Evolutionary conservation across 2,888 invertebrate genomes (phyloP).

Genomic region (Diachrysia chrysitis): DNA sequence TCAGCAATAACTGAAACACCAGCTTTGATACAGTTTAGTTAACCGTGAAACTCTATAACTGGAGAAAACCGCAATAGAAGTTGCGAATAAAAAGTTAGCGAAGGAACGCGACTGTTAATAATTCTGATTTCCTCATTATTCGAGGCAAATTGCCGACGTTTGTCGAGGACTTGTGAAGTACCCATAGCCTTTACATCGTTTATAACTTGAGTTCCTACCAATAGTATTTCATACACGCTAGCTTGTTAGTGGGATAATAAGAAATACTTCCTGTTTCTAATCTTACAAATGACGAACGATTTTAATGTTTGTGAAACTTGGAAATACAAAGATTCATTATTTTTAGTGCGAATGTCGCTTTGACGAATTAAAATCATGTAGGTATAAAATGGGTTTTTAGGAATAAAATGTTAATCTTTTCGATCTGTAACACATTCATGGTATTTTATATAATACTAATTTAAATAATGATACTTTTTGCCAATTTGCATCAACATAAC

Average conservation of each 20-base stretch:
- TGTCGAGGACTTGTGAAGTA: slow-evolving; percentile 31
- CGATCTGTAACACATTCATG: too few species aligned
- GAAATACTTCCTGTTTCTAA: not conserved
- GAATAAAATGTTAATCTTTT: too few species aligned
- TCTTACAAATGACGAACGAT: not conserved
- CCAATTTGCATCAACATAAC: slow-evolving; percentile 32
- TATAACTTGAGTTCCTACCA: not conserved
- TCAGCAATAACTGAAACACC: slow-evolving; percentile 36
- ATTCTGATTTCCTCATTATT: slow-evolving; percentile 67
- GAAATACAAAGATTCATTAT: too few species aligned
- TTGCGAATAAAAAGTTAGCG: slow-evolving; percentile 45
- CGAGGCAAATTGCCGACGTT: slow-evolving; percentile 62
- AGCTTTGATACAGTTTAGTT: slow-evolving; percentile 53
- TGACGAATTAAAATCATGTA: not conserved
- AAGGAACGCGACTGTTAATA: slow-evolving; percentile 57
- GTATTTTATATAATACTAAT: too few species aligned
- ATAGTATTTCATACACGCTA: not conserved
- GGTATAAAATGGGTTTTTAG: too few species aligned
- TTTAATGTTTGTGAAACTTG: not conserved
- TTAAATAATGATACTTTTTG: not conserved
- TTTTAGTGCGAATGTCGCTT: too few species aligned
- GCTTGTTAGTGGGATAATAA: slow-evolving; percentile 2
- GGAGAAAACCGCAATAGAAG: slow-evolving; percentile 21
- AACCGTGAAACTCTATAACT: slow-evolving; percentile 48
- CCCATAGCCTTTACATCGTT: slow-evolving; percentile 10